phyloP scores from a whole-genome alignment of 2,113 vertebrate species.

The Takifugu bimaculatus region DNA sequence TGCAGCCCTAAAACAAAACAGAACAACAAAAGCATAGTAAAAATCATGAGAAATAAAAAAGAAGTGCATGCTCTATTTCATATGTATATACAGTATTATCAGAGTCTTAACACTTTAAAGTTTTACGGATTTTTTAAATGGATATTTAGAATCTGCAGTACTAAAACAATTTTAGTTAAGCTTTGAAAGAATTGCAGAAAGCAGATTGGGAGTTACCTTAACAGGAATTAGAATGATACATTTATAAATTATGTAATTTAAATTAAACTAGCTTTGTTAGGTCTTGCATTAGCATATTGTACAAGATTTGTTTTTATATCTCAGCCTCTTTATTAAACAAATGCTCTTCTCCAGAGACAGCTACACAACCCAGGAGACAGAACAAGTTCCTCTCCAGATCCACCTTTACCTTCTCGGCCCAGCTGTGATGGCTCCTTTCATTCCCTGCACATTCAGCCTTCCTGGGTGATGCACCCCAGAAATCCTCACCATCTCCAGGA shows the following conservation, averaged over 20 bases:
- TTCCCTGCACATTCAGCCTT: conserved; percentile 8
- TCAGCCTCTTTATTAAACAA: neutral
- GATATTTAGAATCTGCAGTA: no score
- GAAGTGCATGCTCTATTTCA: no score
- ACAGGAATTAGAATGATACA: no score
- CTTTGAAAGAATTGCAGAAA: no score
- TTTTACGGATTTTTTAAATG: no score
- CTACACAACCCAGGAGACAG: conserved; percentile 16
- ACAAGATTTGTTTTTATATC: neutral
- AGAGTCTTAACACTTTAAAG: no score
- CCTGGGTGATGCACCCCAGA: conserved; percentile 40
- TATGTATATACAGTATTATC: no score
- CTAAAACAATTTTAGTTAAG: no score
- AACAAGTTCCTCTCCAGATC: conserved; percentile 12
- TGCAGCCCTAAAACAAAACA: conserved; percentile 8
- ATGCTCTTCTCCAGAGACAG: conserved; percentile 4
- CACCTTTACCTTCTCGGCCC: conserved; percentile 16
- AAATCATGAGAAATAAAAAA: no score
- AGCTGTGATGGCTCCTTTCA: conserved; percentile 19
- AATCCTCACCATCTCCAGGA: conserved; percentile 16
- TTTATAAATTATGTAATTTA: no score
- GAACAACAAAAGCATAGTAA: neutral
- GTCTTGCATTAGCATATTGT: neutral
- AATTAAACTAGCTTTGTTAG: no score
- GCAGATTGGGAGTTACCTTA: no score